Evolutionary conservation across 2,797 vertebrate genomes (phyloP), one percentile per base, ranked within the genome.

Genomic region (Aeoliscus strigatus): DNA sequence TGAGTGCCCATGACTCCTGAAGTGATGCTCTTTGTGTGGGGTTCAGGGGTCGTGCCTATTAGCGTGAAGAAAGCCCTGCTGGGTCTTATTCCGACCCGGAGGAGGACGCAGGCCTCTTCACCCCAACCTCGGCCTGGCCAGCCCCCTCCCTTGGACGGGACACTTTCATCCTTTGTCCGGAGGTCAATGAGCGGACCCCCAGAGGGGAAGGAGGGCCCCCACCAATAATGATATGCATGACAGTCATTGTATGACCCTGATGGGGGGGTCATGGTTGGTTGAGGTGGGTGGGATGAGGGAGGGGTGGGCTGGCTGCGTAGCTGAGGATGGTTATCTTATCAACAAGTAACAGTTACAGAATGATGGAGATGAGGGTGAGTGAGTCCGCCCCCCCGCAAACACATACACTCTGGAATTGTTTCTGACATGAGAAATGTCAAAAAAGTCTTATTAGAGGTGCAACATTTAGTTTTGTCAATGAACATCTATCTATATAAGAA

Each of bases 81-180:
- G 66, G 44, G 65, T 84, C 83, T 88, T 90, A 89, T 92, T 87
- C 88, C 82, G 58, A 77, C 75, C 79, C 87, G 83, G 90, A 88
- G 92, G 88, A 91, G 84, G 90, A 88, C 87, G 81, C 89, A 83
- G 88, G 78, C 72, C 75, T 81, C 78, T 81, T 82, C 78, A 83
- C 77, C 84, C 80, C 73, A 70, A 69, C 70, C 73, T 75, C 68
- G 40, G 64, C 70, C 67, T 16, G 62, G 75, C 70, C 75, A 53
- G 52, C 76, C 79, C 82, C 66, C 67, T 73, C 68, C 70, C 61
- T 63, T 33, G 83, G 73, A 90, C 87, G 86, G 90, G 90, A 89
- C 87, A 90, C 92, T 94, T 94, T 94, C 90, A 92, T 93, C 91
- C 91, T 91, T 94, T 94, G 90, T 93, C 62, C 69, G 56, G 76